phyloP scores from a whole-genome alignment of 2,888 invertebrate genomes.

The Cephus runcator region DNA sequence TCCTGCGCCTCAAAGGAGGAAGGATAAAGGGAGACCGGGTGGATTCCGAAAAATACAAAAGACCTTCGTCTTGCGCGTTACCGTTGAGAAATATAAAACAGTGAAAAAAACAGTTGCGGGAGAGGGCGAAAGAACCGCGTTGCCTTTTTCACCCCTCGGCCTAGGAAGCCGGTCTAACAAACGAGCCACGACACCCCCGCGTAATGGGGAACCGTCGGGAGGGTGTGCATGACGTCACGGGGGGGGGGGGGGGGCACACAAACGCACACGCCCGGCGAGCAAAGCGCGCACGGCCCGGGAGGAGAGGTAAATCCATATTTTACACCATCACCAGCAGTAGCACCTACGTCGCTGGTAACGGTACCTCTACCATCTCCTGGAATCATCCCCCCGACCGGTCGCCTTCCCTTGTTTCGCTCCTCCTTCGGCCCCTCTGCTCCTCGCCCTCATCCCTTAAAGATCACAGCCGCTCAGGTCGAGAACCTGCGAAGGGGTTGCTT shows the following conservation, averaged over 20 bases:
- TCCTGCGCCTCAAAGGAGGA: no score
- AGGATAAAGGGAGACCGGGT: no score
- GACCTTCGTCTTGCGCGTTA: conserved; percentile 27
- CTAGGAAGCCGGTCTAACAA: conserved; percentile 53
- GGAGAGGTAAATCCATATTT: conserved; percentile 65
- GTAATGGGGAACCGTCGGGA: conserved; percentile 47
- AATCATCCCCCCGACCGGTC: conserved; percentile 31
- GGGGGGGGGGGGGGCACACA: conserved; percentile 33
- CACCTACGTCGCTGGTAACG: neutral
- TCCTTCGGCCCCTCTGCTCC: conserved; percentile 21
- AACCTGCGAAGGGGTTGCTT: no score
- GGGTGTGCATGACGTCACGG: conserved; percentile 51
- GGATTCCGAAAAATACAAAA: no score
- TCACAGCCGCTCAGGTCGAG: conserved; percentile 32
- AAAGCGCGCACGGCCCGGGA: conserved; percentile 52
- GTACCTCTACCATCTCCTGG: conserved; percentile 16
- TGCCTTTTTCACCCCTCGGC: conserved; percentile 28
- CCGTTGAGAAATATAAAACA: conserved; percentile 44
- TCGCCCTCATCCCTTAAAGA: conserved; percentile 44
- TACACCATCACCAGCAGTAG: conserved; percentile 48
- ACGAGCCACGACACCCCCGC: conserved; percentile 57
- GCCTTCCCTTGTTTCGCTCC: conserved; percentile 55
- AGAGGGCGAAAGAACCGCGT: neutral
- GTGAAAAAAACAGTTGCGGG: conserved; percentile 44
- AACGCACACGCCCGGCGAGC: conserved; percentile 26